Conservation (phyloP, 35 echinoderm and acorn worm genomes). For the Antedon bifida region DNA sequence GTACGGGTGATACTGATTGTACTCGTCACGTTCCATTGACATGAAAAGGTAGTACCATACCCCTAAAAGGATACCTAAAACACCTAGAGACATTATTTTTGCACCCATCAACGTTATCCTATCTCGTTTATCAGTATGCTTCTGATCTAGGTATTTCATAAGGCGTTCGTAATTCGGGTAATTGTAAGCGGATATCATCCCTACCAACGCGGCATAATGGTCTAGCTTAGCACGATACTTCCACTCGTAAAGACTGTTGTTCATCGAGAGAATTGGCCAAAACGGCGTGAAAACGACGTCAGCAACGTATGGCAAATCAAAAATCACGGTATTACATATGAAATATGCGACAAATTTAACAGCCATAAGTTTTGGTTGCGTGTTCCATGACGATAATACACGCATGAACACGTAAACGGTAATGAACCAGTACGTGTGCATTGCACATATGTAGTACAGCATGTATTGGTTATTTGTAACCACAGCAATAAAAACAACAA, state of each 20-base stretch:
- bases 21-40: constrained; percentile 28
- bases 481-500: constrained; percentile 32
- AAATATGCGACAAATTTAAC: constrained; percentile 56
- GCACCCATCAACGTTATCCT: constrained; percentile 11
- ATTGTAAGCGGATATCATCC: constrained; percentile 67
- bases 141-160: constrained; percentile 57
- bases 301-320: constrained; percentile 28
- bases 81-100: constrained; percentile 24
- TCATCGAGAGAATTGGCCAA: constrained; percentile 32
- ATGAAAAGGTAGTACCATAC: constrained; percentile 40
- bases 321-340: constrained; percentile 28
- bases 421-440: constrained; percentile 80
- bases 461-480: constrained; percentile 61
- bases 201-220: constrained; percentile 49
- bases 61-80: constrained; percentile 6
- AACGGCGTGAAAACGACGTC: constrained; percentile 31
- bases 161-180: constrained; percentile 49
- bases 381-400: constrained; percentile 45
- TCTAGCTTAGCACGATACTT: constrained; percentile 43
- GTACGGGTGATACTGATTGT: constrained; percentile 45
- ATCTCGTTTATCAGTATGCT: constrained; percentile 26
- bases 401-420: constrained; percentile 58
- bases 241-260: constrained; percentile 54
- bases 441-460: constrained; percentile 77
- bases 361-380: constrained; percentile 27